These are phyloP conservation scores for Rhynchotus rufescens DNA, from an alignment of 2,797 vertebrate genomes.

Conservation along the genomic window DNA sequence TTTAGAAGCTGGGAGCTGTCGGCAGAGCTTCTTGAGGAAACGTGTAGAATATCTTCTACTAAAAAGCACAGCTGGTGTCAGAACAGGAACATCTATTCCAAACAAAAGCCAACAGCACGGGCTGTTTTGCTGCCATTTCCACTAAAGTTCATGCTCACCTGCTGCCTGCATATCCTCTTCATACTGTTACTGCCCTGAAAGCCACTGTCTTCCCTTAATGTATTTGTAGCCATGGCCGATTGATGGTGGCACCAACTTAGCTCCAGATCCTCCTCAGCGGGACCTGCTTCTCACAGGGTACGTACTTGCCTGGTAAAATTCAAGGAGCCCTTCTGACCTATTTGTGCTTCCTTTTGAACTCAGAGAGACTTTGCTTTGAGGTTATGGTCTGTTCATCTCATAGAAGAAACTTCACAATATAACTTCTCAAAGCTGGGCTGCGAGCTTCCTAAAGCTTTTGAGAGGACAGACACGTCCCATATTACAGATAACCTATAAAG, in stretches of 20 bases:
- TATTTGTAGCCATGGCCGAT: slow-evolving; percentile 91
- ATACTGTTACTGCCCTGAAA: slow-evolving; percentile 2
- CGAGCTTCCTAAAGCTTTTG: background rate
- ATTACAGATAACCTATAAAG: background rate
- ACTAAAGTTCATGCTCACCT: slow-evolving; percentile 31
- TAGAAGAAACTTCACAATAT: background rate
- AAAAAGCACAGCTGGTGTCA: slow-evolving; percentile 36
- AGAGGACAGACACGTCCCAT: background rate
- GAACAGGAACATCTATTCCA: slow-evolving; percentile 32
- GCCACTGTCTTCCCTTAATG: background rate
- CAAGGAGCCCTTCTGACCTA: background rate
- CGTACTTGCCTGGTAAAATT: slow-evolving; percentile 41
- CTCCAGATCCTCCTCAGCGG: slow-evolving; percentile 91
- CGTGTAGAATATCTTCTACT: background rate
- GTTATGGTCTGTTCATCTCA: background rate
- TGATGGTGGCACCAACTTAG: slow-evolving; percentile 90
- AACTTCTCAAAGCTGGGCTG: background rate
- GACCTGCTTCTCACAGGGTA: slow-evolving; percentile 97
- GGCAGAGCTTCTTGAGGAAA: background rate
- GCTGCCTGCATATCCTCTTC: background rate
- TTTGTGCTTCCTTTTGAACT: background rate
- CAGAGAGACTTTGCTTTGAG: background rate
- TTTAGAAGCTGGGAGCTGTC: slow-evolving; percentile 11
- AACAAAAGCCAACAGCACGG: slow-evolving; percentile 34
- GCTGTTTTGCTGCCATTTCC: slow-evolving; percentile 8